These are phyloP conservation scores for Dicyrtoma fusca DNA, from an alignment of 2,888 invertebrate species.

Conservation along the genomic window DNA sequence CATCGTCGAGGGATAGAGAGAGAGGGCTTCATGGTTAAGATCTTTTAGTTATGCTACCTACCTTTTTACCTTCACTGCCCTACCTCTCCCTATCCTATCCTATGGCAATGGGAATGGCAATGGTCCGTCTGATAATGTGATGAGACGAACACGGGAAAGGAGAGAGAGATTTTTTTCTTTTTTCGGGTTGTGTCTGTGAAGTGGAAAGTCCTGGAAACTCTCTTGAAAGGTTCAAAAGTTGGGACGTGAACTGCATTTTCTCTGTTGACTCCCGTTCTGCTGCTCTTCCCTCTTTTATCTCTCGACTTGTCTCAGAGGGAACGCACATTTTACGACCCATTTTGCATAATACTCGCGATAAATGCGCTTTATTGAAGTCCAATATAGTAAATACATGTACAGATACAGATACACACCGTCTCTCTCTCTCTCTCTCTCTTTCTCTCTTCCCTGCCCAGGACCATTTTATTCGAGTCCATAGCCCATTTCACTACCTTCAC, in stretches of 20 bases:
- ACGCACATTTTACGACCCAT: slow-evolving; percentile 42
- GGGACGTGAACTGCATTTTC: slow-evolving; percentile 34
- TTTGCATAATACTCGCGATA: slow-evolving; percentile 51
- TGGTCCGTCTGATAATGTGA: too few species aligned
- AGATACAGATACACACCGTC: not conserved
- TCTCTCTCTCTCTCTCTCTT: not conserved
- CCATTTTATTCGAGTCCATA: slow-evolving; percentile 3
- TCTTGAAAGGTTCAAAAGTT: not conserved
- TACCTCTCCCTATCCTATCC: too few species aligned
- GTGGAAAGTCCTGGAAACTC: not conserved
- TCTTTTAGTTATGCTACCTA: too few species aligned
- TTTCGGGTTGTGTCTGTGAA: too few species aligned
- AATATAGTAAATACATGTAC: slow-evolving; percentile 36
- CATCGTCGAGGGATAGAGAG: too few species aligned
- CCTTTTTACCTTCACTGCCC: too few species aligned
- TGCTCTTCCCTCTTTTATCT: slow-evolving; percentile 23
- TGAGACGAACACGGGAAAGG: not conserved
- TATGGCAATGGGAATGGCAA: too few species aligned
- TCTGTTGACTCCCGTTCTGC: slow-evolving; percentile 15
- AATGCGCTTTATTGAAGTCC: slow-evolving; percentile 50
- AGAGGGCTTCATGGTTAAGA: too few species aligned
- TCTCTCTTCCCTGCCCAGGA: not conserved
- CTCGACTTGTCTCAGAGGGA: slow-evolving; percentile 35
- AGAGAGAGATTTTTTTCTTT: too few species aligned
- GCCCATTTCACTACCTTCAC: not conserved